phyloP scores from a whole-genome alignment of 2,888 invertebrate species.

The Oegoconia quadripuncta region DNA sequence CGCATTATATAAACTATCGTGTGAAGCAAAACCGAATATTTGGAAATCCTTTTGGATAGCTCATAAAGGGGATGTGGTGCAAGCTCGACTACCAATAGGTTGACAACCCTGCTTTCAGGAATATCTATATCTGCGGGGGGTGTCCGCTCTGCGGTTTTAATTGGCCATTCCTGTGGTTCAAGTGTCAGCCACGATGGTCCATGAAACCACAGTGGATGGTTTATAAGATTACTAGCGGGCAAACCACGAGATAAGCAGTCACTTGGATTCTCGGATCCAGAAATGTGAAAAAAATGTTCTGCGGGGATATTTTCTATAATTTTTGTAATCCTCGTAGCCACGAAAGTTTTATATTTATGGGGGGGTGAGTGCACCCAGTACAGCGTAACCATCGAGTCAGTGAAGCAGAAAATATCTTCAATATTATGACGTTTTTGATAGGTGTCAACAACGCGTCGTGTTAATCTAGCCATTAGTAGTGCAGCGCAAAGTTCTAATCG shows the following conservation, averaged over 20 bases:
- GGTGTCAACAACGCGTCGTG: neutral
- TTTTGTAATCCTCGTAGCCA: slow-evolving; percentile 15
- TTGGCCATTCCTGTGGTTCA: neutral
- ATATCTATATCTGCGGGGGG: too few species aligned
- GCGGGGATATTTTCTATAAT: neutral
- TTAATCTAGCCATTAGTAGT: slow-evolving; percentile 10
- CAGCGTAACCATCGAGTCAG: slow-evolving; percentile 15
- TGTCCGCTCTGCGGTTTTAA: neutral
- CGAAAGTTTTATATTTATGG: slow-evolving; percentile 14
- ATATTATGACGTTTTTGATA: neutral
- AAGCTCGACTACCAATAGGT: neutral
- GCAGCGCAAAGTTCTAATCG: slow-evolving; percentile 11
- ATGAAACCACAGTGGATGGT: slow-evolving; percentile 5
- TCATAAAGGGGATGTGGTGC: neutral
- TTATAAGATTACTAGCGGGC: slow-evolving; percentile 4
- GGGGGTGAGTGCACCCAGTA: slow-evolving; percentile 15
- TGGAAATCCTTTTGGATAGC: neutral
- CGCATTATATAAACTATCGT: slow-evolving; percentile 1
- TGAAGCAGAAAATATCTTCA: slow-evolving; percentile 8
- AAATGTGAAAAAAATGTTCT: slow-evolving; percentile 2
- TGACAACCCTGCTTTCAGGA: too few species aligned
- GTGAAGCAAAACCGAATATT: neutral
- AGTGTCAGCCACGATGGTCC: slow-evolving; percentile 9
- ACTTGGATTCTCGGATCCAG: slow-evolving; percentile 11
- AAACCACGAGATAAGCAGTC: slow-evolving; percentile 16